A percentile compares a stretch with the other conserved stretches of the same genome.
Conservation (phyloP, 2,888 invertebrate genomes). For the Sphecodes monilicornis region DNA sequence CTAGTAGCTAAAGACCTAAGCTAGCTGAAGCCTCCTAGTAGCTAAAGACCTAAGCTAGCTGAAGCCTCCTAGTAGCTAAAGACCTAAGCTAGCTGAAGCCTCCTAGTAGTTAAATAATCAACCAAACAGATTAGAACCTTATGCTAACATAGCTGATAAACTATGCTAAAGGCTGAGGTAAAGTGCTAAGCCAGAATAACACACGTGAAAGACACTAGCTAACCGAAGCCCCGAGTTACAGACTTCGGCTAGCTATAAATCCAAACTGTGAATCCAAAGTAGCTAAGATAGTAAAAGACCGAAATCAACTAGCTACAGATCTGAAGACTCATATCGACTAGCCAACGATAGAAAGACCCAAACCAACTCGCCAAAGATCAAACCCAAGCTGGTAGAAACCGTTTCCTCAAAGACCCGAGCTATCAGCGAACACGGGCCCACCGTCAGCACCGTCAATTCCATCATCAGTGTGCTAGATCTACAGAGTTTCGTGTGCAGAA, state of each 20-base stretch:
- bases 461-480: not conserved
- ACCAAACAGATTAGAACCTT: no score
- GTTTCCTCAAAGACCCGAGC: not conserved
- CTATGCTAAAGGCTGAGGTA: no score
- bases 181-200: no score
- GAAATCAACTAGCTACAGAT: not conserved
- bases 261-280: not conserved
- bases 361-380: not conserved
- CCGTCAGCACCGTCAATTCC: constrained; percentile 32
- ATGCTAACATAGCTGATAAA: no score
- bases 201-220: not conserved
- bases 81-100: no score
- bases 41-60: no score
- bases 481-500: not conserved
- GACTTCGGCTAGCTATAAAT: not conserved
- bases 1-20: no score
- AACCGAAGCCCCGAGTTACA: not conserved
- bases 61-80: no score
- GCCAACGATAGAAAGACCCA: not conserved
- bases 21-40: no score
- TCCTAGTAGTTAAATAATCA: no score
- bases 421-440: not conserved
- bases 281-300: not conserved
- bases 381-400: not conserved
- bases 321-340: not conserved